phyloP scores from a whole-genome alignment of 92 coral and sea anemone genomes.

The Parazoanthus swiftii region DNA sequence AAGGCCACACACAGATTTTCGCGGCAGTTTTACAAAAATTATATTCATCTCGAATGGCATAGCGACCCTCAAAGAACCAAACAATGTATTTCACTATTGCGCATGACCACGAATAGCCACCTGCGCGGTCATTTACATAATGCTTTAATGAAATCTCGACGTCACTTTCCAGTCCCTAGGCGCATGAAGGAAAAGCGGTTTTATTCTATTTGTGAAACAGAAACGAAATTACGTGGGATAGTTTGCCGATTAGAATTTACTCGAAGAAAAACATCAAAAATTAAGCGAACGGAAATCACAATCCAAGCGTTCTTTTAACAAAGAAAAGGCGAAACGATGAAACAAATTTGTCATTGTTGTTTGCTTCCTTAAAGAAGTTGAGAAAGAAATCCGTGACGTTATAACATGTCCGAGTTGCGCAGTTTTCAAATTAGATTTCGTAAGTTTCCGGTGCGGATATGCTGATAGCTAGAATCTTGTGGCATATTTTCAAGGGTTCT shows the following conservation, averaged over 20 bases:
- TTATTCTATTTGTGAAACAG: background rate
- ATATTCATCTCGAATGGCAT: conserved; percentile 10
- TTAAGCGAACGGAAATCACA: background rate
- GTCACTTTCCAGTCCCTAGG: background rate
- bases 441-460: background rate
- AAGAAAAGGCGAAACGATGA: background rate
- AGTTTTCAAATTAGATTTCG: background rate
- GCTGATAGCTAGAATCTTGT: background rate
- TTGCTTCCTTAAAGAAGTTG: background rate
- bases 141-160: background rate
- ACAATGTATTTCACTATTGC: conserved; percentile 1
- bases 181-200: background rate
- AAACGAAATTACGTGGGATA: background rate
- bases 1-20: conserved; percentile 25
- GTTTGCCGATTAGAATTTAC: background rate
- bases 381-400: conserved; percentile 20
- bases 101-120: conserved; percentile 22
- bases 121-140: background rate
- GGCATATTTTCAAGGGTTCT: background rate
- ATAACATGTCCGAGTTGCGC: background rate
- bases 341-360: background rate
- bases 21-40: conserved; percentile 33
- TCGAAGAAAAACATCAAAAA: background rate
- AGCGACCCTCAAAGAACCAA: conserved; percentile 13
- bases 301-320: background rate